Evolutionary conservation across 2,888 invertebrate species (phyloP).

Genomic region (Phasia obesa): DNA sequence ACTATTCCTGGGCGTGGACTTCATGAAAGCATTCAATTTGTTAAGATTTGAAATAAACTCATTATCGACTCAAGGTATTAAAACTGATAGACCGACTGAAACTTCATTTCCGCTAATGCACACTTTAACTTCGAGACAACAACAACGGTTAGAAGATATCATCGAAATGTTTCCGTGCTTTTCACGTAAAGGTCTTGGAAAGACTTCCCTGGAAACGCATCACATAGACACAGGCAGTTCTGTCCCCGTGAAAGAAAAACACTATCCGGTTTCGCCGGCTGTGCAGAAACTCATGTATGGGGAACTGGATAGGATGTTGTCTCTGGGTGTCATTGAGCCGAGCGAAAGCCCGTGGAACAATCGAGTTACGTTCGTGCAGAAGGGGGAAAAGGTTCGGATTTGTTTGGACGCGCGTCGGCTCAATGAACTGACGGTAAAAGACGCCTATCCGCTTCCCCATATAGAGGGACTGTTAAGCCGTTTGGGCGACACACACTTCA

Average conservation of each 20-base stretch:
- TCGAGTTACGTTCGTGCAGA: too few species aligned
- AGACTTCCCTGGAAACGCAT: neutral
- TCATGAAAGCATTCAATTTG: neutral
- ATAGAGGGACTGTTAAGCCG: too few species aligned
- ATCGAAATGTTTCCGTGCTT: neutral
- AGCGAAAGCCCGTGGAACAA: too few species aligned
- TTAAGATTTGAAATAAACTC: conserved; percentile 3
- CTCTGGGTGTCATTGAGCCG: neutral
- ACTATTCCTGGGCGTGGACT: neutral
- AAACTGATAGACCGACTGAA: neutral
- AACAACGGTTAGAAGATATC: neutral
- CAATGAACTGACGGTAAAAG: neutral
- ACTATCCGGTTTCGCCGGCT: neutral
- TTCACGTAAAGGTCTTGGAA: neutral
- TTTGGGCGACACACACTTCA: neutral
- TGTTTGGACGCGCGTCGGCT: too few species aligned
- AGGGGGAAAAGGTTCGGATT: neutral
- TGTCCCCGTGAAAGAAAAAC: neutral
- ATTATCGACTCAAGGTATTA: neutral
- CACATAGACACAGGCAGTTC: conserved; percentile 2
- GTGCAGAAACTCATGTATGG: neutral
- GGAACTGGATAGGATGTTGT: conserved; percentile 4
- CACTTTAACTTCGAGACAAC: neutral
- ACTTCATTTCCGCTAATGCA: neutral
- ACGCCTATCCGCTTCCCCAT: neutral